Conservation (phyloP, 2,113 vertebrate genomes). For the Hyperopisus bebe region DNA sequence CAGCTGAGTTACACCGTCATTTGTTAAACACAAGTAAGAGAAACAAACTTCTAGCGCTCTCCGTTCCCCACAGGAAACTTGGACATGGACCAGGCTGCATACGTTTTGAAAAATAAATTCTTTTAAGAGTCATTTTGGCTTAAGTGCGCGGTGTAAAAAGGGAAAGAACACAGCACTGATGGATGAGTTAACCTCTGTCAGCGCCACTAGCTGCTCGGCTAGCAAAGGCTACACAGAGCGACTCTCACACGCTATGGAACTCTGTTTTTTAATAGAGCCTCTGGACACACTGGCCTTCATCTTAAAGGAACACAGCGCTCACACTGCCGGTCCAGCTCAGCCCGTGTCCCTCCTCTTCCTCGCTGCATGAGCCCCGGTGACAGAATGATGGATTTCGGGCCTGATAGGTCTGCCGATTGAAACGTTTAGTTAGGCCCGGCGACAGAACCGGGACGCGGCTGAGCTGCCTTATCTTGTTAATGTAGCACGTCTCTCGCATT, state of each 20-base stretch:
- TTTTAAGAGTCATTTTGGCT: conserved; percentile 12
- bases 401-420: conserved; percentile 35
- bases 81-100: background rate
- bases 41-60: background rate
- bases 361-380: conserved; percentile 22
- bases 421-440: conserved; percentile 45
- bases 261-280: background rate
- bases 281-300: background rate
- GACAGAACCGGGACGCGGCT: conserved; percentile 31
- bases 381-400: conserved; percentile 37
- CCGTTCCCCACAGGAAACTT: background rate
- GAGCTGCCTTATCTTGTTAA: conserved; percentile 43
- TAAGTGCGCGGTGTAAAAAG: background rate
- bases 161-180: background rate
- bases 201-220: background rate
- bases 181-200: conserved; percentile 11
- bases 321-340: background rate
- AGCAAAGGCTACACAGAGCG: background rate
- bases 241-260: background rate
- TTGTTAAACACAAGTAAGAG: conserved; percentile 11
- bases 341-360: background rate
- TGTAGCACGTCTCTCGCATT: conserved; percentile 32
- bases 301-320: background rate
- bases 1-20: background rate
- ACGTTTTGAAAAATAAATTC: background rate